Conservation (phyloP, 2,888 invertebrate genomes). For the Aricia artaxerxes region DNA sequence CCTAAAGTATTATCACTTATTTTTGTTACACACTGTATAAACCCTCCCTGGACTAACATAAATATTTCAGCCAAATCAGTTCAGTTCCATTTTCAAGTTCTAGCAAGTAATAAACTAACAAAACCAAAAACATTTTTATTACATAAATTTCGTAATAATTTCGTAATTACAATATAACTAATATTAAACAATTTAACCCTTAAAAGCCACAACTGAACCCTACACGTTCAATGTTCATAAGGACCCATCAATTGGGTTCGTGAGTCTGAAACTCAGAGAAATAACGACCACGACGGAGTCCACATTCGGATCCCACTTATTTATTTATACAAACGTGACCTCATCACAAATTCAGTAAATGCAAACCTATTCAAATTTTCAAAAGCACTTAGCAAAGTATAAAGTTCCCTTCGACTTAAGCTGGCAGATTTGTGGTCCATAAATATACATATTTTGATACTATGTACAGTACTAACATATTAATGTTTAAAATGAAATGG, state of each 20-base stretch:
- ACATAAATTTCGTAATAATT: no score
- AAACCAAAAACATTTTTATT: no score
- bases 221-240: neutral
- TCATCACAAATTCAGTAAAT: slow-evolving; percentile 26
- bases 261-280: neutral
- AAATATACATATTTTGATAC: slow-evolving; percentile 10
- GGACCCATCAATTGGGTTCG: slow-evolving; percentile 1
- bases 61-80: no score
- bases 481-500: neutral
- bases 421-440: slow-evolving; percentile 23
- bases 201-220: neutral
- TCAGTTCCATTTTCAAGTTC: no score
- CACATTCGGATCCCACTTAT: slow-evolving; percentile 25
- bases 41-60: no score
- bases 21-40: no score
- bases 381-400: slow-evolving; percentile 28
- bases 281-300: neutral
- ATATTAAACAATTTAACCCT: neutral
- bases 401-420: slow-evolving; percentile 22
- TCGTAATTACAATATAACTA: neutral
- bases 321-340: slow-evolving; percentile 29
- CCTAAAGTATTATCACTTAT: no score
- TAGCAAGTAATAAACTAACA: no score
- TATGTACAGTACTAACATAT: neutral
- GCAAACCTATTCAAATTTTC: slow-evolving; percentile 30